Conservation (phyloP, 1,140 invertebrate genomes). For the Bombus pascuorum region DNA sequence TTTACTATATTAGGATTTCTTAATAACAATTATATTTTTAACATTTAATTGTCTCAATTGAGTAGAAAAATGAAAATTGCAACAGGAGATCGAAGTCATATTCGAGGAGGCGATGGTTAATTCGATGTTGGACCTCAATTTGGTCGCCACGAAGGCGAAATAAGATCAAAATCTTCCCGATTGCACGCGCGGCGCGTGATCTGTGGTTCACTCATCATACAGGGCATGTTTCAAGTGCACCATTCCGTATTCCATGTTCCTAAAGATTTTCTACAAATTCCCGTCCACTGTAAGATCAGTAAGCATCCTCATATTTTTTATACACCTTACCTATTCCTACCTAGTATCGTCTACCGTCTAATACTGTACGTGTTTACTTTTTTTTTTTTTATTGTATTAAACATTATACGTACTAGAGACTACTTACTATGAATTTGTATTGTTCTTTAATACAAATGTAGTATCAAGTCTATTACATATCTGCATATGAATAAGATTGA, state of each 20-base stretch:
- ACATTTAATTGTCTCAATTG: constrained; percentile 34
- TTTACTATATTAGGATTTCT: background rate
- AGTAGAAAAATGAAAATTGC: constrained; percentile 64
- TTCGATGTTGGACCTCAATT: constrained; percentile 64
- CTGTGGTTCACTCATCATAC: constrained; percentile 65
- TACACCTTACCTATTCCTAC: background rate
- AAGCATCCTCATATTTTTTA: constrained; percentile 39
- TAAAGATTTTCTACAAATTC: constrained; percentile 44
- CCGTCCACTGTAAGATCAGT: constrained; percentile 35
- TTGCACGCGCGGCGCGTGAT: constrained; percentile 66
- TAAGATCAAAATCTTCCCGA: constrained; percentile 68
- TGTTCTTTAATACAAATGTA: constrained; percentile 13
- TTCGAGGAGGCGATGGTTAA: constrained; percentile 65
- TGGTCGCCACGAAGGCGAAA: constrained; percentile 66
- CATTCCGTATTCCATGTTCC: constrained; percentile 41
- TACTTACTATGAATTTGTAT: background rate
- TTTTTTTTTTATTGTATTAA: background rate
- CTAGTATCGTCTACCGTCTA: background rate
- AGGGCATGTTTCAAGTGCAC: constrained; percentile 56
- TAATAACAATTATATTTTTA: constrained; percentile 6
- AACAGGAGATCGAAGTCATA: constrained; percentile 67
- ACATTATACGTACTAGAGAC: background rate
- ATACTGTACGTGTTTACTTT: background rate
- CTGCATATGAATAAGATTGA: background rate
- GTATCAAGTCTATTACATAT: constrained; percentile 23